These are phyloP conservation scores for Brachyptera putata DNA, from an alignment of 2,888 invertebrate genomes.

Conservation along the genomic window DNA sequence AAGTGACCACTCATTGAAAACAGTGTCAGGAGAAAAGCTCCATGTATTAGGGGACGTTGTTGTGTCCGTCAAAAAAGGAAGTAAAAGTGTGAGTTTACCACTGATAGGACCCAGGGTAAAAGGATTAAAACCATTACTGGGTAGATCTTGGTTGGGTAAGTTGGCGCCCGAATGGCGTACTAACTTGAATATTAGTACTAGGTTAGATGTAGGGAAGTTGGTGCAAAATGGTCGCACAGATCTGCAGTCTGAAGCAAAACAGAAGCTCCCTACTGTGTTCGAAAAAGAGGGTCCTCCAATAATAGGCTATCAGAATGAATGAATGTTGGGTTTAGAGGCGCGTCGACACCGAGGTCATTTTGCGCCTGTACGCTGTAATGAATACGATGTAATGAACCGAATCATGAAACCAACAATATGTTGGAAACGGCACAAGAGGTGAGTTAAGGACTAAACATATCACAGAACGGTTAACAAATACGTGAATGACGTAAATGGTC, in stretches of 20 bases:
- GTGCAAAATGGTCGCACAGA: background rate
- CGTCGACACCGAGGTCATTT: no score
- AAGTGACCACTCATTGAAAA: background rate
- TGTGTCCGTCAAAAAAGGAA: background rate
- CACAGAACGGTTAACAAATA: no score
- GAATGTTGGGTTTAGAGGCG: no score
- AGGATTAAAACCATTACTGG: background rate
- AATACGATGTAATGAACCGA: no score
- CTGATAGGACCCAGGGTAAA: background rate
- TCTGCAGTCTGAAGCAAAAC: background rate
- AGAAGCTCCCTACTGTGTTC: background rate
- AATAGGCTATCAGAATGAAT: no score
- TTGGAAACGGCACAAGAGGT: no score
- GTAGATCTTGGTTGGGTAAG: slow-evolving; percentile 1
- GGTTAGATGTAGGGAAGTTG: background rate
- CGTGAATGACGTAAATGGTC: no score
- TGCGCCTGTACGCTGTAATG: no score
- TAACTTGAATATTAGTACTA: background rate
- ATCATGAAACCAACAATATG: no score
- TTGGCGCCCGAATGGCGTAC: background rate
- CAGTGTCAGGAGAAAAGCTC: background rate
- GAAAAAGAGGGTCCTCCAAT: background rate
- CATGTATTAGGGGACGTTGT: background rate
- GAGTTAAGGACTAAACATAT: no score
- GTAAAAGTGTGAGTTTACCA: background rate